Conservation (phyloP, 2,888 invertebrate genomes). For the Norana najaformis region DNA sequence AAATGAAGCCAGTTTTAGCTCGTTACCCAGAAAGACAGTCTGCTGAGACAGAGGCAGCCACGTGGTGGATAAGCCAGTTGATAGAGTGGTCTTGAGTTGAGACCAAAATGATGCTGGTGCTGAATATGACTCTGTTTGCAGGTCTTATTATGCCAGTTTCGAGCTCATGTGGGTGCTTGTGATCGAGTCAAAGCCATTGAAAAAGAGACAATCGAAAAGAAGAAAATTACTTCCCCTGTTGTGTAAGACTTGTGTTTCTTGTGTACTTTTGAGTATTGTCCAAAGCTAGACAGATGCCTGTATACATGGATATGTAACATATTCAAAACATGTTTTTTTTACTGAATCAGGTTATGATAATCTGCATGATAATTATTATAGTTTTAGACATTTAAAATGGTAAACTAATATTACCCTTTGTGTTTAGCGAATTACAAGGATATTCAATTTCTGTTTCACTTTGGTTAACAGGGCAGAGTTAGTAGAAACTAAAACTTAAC, state of each 20-base stretch:
- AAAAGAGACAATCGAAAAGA: not conserved
- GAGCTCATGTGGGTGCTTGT: slow-evolving; percentile 20
- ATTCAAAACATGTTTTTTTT: too few relatives aligned
- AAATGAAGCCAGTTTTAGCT: too few relatives aligned
- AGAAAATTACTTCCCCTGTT: slow-evolving; percentile 25
- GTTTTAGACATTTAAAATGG: too few relatives aligned
- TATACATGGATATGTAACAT: too few relatives aligned
- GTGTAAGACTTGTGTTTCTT: not conserved
- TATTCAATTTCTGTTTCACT: too few relatives aligned
- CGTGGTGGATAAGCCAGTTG: not conserved
- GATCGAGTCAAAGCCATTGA: slow-evolving; percentile 16
- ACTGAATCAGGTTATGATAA: too few relatives aligned
- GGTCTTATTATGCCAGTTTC: slow-evolving; percentile 19
- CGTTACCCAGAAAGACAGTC: not conserved
- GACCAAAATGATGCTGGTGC: not conserved
- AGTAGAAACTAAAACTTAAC: too few relatives aligned
- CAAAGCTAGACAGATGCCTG: not conserved
- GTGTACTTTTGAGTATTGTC: not conserved
- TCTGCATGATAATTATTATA: too few relatives aligned
- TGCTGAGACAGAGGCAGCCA: too few relatives aligned
- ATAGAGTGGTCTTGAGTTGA: not conserved
- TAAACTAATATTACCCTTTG: too few relatives aligned
- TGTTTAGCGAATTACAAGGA: too few relatives aligned
- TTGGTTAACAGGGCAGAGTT: too few relatives aligned
- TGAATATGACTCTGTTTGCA: not conserved